A percentile compares a stretch with the other conserved stretches of the same genome.
Conservation (phyloP, 30 jellyfish, hydroid and myxozoan genomes). For the Chironex yamaguchii region DNA sequence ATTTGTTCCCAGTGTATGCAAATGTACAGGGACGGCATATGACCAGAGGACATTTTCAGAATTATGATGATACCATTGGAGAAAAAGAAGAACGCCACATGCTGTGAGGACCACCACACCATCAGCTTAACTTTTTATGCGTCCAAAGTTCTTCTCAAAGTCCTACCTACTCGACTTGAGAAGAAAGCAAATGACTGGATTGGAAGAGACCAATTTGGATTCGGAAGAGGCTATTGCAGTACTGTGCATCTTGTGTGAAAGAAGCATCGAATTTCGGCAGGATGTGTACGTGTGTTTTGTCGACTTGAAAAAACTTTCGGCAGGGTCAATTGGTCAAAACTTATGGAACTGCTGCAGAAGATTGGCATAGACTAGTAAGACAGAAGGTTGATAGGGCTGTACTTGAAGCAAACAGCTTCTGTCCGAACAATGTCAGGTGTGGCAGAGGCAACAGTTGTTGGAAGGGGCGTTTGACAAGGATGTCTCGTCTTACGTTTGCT, state of each 20-base stretch:
- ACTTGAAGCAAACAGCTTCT: neutral
- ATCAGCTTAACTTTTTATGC: neutral
- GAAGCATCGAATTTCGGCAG: neutral
- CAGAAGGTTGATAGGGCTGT: neutral
- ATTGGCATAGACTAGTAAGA: neutral
- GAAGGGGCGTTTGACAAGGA: neutral
- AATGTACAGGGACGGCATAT: neutral
- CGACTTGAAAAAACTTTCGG: neutral
- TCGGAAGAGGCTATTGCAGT: neutral
- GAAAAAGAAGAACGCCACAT: neutral
- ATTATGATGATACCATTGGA: neutral
- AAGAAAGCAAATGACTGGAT: neutral
- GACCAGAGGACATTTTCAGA: neutral
- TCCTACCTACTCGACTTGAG: neutral
- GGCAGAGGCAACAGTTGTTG: neutral
- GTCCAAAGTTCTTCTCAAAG: neutral
- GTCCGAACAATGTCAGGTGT: neutral
- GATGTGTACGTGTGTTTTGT: neutral
- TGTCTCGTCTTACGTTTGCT: neutral
- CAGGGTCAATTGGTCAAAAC: neutral
- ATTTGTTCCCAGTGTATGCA: neutral
- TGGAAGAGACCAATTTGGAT: neutral
- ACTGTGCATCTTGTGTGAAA: neutral
- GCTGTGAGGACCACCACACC: neutral
- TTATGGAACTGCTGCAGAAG: neutral